phyloP scores from a whole-genome alignment of 2,888 invertebrate species.

The Priocnemis perturbator region DNA sequence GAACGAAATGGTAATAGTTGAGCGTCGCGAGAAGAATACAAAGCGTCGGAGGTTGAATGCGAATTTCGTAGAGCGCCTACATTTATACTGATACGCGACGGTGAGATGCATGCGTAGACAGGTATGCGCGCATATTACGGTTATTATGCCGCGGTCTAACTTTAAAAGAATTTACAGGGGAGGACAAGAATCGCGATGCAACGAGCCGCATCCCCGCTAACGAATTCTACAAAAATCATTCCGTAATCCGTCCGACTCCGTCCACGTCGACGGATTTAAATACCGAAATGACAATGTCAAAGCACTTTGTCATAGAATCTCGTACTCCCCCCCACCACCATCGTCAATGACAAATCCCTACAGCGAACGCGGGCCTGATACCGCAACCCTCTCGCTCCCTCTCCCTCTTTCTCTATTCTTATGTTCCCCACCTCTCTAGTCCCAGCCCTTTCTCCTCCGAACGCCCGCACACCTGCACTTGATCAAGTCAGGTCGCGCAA shows the following conservation, averaged over 20 bases:
- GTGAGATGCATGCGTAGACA: too few species aligned
- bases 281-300: constrained; percentile 7
- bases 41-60: too few species aligned
- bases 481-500: constrained; percentile 44
- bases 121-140: too few species aligned
- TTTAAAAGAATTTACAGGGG: too few species aligned
- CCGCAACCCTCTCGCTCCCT: constrained; percentile 8
- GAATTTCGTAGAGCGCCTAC: too few species aligned
- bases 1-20: too few species aligned
- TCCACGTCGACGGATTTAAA: constrained; percentile 7
- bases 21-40: too few species aligned
- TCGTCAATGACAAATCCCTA: constrained; percentile 15
- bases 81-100: too few species aligned
- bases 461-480: constrained; percentile 14
- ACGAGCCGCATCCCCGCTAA: neutral
- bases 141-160: too few species aligned
- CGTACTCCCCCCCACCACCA: too few species aligned
- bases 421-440: neutral
- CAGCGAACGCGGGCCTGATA: neutral
- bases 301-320: constrained; percentile 11
- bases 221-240: neutral
- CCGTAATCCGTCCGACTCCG: neutral
- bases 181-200: too few species aligned
- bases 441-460: neutral
- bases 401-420: constrained; percentile 8